A percentile compares a stretch with the other conserved stretches of the same genome.
phyloP scores from a whole-genome alignment of 2,888 invertebrate species.

The Sphaerophoria taeniata region DNA sequence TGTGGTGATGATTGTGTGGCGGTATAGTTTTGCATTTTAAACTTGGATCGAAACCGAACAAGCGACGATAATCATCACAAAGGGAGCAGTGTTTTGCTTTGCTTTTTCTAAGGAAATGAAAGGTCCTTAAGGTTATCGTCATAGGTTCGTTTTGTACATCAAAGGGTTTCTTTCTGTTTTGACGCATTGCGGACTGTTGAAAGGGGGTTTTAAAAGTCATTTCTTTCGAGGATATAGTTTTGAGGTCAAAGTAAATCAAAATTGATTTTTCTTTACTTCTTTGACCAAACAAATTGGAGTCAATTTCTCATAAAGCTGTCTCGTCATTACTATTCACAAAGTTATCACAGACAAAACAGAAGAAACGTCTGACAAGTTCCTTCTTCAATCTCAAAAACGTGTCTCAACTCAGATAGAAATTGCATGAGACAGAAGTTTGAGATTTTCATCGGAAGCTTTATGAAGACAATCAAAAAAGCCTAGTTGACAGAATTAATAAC shows the following conservation, averaged over 20 bases:
- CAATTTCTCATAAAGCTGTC: constrained; percentile 32
- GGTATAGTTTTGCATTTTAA: constrained; percentile 22
- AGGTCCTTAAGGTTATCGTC: constrained; percentile 21
- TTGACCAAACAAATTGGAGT: constrained; percentile 7
- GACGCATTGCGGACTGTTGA: constrained; percentile 49
- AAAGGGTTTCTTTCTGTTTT: constrained; percentile 4
- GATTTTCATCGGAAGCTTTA: constrained; percentile 5
- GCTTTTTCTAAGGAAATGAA: neutral
- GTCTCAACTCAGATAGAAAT: neutral
- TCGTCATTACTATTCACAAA: constrained; percentile 42
- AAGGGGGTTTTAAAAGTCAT: neutral
- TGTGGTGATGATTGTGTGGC: neutral
- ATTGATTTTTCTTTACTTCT: constrained; percentile 22
- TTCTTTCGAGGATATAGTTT: neutral
- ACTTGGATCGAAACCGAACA: constrained; percentile 45
- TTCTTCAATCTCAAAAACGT: neutral
- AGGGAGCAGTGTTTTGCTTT: constrained; percentile 17
- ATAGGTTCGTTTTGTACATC: neutral
- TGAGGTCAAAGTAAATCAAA: constrained; percentile 18
- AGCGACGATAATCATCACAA: constrained; percentile 41
- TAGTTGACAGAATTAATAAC: constrained; percentile 10
- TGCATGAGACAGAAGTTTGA: neutral
- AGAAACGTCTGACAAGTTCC: neutral
- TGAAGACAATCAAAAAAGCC: constrained; percentile 12
- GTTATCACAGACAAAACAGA: neutral